Conservation (phyloP, 2,888 invertebrate species). For the Macrosoma leucophasiata region DNA sequence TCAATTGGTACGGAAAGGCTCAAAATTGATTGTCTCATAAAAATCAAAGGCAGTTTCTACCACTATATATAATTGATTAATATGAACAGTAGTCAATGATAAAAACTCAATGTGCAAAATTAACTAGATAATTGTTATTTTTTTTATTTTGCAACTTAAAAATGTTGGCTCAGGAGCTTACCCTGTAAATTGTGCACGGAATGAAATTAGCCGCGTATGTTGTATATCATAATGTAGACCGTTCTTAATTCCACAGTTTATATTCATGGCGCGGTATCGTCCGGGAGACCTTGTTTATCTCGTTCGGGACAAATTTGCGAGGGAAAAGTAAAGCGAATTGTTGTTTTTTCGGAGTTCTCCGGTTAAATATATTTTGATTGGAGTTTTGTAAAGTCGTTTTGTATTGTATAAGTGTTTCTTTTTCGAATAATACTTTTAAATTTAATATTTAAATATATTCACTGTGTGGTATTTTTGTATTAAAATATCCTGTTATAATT, state of each 20-base stretch:
- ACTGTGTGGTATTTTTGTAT: too few species aligned
- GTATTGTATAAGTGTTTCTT: too few species aligned
- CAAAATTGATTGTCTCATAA: not conserved
- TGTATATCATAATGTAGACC: slow-evolving; percentile 54
- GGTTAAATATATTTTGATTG: too few species aligned
- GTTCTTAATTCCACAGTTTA: slow-evolving; percentile 67
- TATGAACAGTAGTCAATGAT: not conserved
- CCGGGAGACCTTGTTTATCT: slow-evolving; percentile 55
- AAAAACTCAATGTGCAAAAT: slow-evolving; percentile 13
- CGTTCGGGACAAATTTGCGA: slow-evolving; percentile 53
- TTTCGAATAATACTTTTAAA: too few species aligned
- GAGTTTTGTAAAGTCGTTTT: too few species aligned
- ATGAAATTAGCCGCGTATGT: slow-evolving; percentile 61
- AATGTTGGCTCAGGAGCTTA: slow-evolving; percentile 27
- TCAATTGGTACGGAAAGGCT: too few species aligned
- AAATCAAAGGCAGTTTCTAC: not conserved
- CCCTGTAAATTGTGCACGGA: slow-evolving; percentile 46
- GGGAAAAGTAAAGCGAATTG: slow-evolving; percentile 45
- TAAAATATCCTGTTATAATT: too few species aligned
- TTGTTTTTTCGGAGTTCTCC: too few species aligned
- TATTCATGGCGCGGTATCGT: slow-evolving; percentile 61
- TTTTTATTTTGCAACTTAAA: slow-evolving; percentile 31
- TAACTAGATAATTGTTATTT: slow-evolving; percentile 20
- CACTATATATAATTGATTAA: slow-evolving; percentile 1
- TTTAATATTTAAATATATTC: too few species aligned